Evolutionary conservation across 2,888 invertebrate genomes (phyloP).

Genomic region (Automeris io): DNA sequence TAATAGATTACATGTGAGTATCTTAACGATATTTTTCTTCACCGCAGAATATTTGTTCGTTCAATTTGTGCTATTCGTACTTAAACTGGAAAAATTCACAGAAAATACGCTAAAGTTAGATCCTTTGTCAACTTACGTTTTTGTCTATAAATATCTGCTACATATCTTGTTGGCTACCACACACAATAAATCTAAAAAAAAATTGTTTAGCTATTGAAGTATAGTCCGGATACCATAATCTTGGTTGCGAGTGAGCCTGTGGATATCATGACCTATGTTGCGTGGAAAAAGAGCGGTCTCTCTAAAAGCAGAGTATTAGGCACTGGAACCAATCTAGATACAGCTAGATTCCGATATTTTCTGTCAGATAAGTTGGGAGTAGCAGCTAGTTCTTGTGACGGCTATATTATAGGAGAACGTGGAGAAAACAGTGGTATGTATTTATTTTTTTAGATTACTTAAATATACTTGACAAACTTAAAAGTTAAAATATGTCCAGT

Average conservation of each 20-base stretch:
- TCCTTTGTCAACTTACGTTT: too few species aligned
- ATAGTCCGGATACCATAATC: constrained; percentile 88
- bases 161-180: too few species aligned
- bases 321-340: constrained; percentile 95
- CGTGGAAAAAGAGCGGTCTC: constrained; percentile 90
- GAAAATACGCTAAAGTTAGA: too few species aligned
- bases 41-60: too few species aligned
- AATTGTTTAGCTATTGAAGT: constrained; percentile 74
- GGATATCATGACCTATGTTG: constrained; percentile 88
- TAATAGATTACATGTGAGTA: too few species aligned
- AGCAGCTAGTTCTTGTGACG: constrained; percentile 91
- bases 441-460: too few species aligned
- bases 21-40: too few species aligned
- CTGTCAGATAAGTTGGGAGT: constrained; percentile 89
- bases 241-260: constrained; percentile 92
- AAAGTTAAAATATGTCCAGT: not conserved
- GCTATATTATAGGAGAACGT: constrained; percentile 96
- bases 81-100: too few species aligned
- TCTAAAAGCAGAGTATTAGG: constrained; percentile 93
- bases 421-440: constrained; percentile 90
- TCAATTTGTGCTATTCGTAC: too few species aligned
- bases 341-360: constrained; percentile 92
- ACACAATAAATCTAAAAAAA: constrained; percentile 9
- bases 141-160: too few species aligned
- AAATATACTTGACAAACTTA: too few species aligned